These are phyloP conservation scores for Oryzias dopingdopingensis DNA, from an alignment of 2,797 vertebrate species.

Conservation along the genomic window DNA sequence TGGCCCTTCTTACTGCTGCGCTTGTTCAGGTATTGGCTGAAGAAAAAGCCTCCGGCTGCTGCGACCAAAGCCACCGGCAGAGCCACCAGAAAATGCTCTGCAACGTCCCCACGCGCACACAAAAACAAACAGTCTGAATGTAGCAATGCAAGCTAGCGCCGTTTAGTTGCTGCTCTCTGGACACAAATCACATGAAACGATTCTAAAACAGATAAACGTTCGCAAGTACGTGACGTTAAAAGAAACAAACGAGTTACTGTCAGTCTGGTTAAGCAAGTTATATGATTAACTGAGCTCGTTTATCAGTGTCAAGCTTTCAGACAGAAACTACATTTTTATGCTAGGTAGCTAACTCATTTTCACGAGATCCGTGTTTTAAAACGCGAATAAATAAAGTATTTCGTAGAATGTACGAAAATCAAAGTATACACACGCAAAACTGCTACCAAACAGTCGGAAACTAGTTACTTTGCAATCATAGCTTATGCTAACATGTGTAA, in stretches of 20 bases:
- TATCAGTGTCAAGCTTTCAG: too few species aligned
- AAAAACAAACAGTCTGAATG: not conserved
- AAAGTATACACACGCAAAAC: not conserved
- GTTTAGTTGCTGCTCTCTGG: not conserved
- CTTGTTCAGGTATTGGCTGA: conserved; percentile 65
- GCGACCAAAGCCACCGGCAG: conserved; percentile 74
- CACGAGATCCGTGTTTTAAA: too few species aligned
- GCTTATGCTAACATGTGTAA: too few species aligned
- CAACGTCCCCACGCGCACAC: not conserved
- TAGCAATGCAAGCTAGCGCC: not conserved
- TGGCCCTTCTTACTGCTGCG: conserved; percentile 59
- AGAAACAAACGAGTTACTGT: conserved; percentile 4
- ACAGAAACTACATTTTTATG: too few species aligned
- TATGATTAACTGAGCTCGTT: not conserved
- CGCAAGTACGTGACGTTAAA: not conserved
- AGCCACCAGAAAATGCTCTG: conserved; percentile 71
- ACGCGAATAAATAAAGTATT: too few species aligned
- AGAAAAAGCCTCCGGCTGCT: conserved; percentile 68
- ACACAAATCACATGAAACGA: conserved; percentile 38
- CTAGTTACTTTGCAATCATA: fast-evolving
- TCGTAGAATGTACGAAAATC: not conserved
- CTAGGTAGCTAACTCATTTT: too few species aligned
- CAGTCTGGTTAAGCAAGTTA: conserved; percentile 15
- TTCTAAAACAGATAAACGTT: too few species aligned
- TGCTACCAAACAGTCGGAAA: fast-evolving